Conservation (phyloP, 2,888 invertebrate genomes). For the Malacosoma neustria region DNA sequence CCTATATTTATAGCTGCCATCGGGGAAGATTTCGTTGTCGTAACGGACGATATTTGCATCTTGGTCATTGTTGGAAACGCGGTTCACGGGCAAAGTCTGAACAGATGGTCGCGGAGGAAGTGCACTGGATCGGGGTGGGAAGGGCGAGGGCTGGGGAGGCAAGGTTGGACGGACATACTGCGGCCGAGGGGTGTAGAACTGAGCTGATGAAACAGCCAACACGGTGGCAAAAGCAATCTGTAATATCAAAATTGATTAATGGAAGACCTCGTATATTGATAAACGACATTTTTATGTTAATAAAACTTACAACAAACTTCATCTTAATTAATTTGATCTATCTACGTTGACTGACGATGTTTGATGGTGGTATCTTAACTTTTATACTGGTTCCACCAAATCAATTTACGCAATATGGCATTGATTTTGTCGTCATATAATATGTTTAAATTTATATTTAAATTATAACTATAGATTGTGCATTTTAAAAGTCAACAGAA, state of each 20-base stretch:
- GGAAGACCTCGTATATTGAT: background rate
- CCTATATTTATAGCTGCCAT: conserved; percentile 66
- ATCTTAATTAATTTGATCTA: conserved; percentile 26
- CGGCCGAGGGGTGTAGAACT: conserved; percentile 17
- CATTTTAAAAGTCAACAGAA: conserved; percentile 14
- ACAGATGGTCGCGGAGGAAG: conserved; percentile 10
- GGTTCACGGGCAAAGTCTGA: conserved; percentile 20
- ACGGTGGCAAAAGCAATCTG: conserved; percentile 36
- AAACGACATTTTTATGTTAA: background rate
- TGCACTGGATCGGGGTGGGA: conserved; percentile 8
- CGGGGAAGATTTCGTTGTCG: conserved; percentile 50
- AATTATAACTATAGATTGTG: conserved; percentile 18
- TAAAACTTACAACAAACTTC: conserved; percentile 39
- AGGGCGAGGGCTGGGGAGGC: conserved; percentile 8
- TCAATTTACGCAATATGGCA: conserved; percentile 40
- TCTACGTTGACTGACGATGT: conserved; percentile 25
- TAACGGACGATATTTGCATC: conserved; percentile 41
- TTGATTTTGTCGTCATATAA: conserved; percentile 34
- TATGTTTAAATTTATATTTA: conserved; percentile 33
- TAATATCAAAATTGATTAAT: conserved; percentile 6
- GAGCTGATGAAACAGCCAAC: conserved; percentile 42
- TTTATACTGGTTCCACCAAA: conserved; percentile 31
- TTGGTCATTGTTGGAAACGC: conserved; percentile 24
- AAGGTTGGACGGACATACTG: conserved; percentile 8
- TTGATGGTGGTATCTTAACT: conserved; percentile 20